Conservation (phyloP, 2,113 vertebrate species). For the Aegotheles bennettii region DNA sequence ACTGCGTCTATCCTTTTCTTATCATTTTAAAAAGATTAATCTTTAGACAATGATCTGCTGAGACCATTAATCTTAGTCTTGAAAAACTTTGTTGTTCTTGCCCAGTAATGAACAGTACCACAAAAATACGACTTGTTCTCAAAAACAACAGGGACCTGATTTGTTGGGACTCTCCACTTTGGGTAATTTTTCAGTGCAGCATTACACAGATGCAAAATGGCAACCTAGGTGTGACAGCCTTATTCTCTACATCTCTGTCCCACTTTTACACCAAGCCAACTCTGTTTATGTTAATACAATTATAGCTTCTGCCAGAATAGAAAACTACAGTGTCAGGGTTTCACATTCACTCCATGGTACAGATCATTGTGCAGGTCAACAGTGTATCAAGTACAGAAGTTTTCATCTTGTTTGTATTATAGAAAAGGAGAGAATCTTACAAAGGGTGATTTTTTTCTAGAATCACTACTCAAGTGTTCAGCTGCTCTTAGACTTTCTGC, state of each 20-base stretch:
- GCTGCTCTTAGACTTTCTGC: not conserved
- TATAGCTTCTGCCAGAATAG: not conserved
- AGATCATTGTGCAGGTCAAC: not conserved
- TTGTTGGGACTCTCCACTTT: not conserved
- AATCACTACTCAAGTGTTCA: not conserved
- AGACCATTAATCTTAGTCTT: slow-evolving; percentile 55
- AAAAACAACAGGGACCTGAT: not conserved
- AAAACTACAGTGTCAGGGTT: not conserved
- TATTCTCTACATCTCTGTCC: not conserved
- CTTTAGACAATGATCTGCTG: slow-evolving; percentile 66
- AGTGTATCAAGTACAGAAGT: not conserved
- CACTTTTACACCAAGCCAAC: not conserved
- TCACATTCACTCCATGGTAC: not conserved
- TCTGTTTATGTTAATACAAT: not conserved
- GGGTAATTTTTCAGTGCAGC: not conserved
- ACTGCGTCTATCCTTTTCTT: slow-evolving; percentile 54
- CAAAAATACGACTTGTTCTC: slow-evolving; percentile 6
- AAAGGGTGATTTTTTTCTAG: not conserved
- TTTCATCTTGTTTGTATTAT: not conserved
- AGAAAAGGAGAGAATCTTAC: not conserved
- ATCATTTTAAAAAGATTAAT: slow-evolving; percentile 70
- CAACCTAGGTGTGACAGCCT: not conserved
- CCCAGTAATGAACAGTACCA: slow-evolving; percentile 5
- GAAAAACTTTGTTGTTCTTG: slow-evolving; percentile 48
- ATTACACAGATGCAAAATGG: not conserved